Percentiles rank a stretch among this genome's conserved stretches.
Conservation (phyloP, 2,113 vertebrate genomes). For the Prietella phreatophila region DNA sequence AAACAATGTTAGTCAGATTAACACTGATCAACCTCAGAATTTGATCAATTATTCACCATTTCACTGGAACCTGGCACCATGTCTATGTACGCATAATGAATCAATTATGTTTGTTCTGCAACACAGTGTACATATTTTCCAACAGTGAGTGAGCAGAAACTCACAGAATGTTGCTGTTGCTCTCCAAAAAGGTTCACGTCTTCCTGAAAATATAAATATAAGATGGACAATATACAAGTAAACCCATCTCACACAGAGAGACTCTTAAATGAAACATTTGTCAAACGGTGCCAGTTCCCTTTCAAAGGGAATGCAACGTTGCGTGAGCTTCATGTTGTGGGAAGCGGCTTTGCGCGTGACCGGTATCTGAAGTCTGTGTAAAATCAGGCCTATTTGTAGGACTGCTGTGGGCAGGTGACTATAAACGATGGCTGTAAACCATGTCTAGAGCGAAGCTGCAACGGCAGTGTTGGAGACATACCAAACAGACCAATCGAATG, state of each 20-base stretch:
- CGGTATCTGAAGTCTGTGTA: no score
- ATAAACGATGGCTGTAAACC: no score
- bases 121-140: background rate
- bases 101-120: background rate
- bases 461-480: no score
- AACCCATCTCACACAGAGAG: background rate
- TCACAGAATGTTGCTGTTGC: background rate
- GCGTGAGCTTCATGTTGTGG: no score
- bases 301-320: no score
- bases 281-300: background rate
- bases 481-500: no score
- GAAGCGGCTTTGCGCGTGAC: no score
- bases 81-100: background rate
- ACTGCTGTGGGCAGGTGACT: no score
- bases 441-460: no score
- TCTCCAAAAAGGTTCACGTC: background rate
- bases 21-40: constrained; percentile 39
- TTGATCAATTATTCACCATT: constrained; percentile 37
- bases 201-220: background rate
- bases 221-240: background rate
- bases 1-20: constrained; percentile 19
- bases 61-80: constrained; percentile 1
- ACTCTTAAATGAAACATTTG: background rate
- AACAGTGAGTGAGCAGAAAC: background rate
- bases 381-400: no score